Base-by-base conservation (phyloP, 2,888 invertebrate species). In the Bembecia ichneumoniformis region DNA sequence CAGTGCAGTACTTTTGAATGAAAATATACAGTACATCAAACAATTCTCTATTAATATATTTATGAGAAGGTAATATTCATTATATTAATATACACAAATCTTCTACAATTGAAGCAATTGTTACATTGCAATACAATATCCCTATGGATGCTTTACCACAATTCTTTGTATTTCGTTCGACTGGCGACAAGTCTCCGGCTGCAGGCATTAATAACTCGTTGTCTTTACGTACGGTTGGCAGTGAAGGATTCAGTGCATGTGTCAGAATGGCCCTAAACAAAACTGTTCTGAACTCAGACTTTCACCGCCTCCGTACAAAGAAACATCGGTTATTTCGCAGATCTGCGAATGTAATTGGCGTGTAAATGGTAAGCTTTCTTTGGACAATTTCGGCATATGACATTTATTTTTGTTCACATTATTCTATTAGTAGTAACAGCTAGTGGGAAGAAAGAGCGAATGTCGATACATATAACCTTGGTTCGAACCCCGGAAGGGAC, bases 271-370 rank as follows among this genome's bases (percentile, higher is more conserved):
- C 55, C 65, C 59, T 68, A 66, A 69, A 71, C 65, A 62, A 64
- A 64, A 58, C 60, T 48, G 14, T n/a, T 48, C 13, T 51, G 43
- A 15, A 44, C 14, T 48, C 54, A 44, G 17, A 16, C 44, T 55
- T 57, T 20, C 50, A 50, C 52, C 51, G 55, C 56, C 60, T 59
- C 44, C 65, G 60, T 64, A 77, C 74, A 75, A 76, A 73, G 66
- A 70, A 48, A 63, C 68, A 71, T 76, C 70, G 70, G 72, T 77
- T 72, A 75, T 69, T 73, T 68, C 63, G 63, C 64, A 55, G 60
- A 65, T 60, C 52, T 53, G 58, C 58, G 66, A 72, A 70, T 72
- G 70, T 71, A 72, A 72, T 71, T 74, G 68, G 67, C 68, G 67
- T 65, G 63, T 69, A 71, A 70, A 74, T 67, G 62, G 45, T 55